Conservation (phyloP, 2,797 vertebrate species). For the Sebastolobus altivelis region DNA sequence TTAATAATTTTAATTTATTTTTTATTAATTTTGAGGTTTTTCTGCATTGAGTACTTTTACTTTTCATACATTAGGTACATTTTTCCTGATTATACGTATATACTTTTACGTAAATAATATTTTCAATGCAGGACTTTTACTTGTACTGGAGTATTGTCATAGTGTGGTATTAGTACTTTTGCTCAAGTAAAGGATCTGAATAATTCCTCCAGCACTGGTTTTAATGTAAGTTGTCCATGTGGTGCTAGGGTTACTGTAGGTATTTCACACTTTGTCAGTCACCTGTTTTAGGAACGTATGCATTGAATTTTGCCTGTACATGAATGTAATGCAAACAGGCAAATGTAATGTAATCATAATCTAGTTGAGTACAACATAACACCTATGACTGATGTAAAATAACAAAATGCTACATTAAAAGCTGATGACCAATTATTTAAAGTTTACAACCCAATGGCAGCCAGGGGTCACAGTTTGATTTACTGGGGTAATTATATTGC, state of each 20-base stretch:
- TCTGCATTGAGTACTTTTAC: background rate
- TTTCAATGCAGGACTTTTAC: background rate
- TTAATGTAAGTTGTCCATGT: background rate
- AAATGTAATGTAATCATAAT: background rate
- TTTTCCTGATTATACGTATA: background rate
- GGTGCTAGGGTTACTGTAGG: background rate
- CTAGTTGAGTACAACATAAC: background rate
- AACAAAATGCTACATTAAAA: background rate
- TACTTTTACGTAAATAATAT: background rate
- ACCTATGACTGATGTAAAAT: background rate
- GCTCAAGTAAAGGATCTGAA: background rate
- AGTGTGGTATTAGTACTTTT: background rate
- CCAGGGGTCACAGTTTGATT: background rate
- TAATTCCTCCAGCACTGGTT: background rate
- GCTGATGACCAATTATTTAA: background rate
- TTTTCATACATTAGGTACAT: background rate
- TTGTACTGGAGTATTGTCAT: background rate
- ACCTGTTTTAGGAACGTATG: background rate
- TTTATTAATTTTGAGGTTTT: background rate
- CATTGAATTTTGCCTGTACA: background rate
- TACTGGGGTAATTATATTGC: background rate
- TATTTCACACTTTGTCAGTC: background rate
- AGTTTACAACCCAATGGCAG: background rate
- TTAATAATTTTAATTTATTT: background rate
- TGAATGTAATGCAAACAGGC: background rate